Conservation (phyloP, 2,888 invertebrate genomes). For the Dioctria linearis region DNA sequence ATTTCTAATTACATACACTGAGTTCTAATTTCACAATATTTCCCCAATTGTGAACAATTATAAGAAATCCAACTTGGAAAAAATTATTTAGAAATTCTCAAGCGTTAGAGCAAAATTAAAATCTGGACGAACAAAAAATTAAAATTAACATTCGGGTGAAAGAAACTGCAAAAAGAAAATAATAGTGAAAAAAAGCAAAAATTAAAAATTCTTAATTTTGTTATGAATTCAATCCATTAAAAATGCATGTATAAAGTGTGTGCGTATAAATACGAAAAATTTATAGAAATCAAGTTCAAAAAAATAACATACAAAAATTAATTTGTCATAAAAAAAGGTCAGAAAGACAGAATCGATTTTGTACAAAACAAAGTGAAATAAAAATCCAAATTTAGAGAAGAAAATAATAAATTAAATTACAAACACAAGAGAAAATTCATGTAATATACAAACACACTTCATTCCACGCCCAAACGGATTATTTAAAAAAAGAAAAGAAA, state of each 20-base stretch:
- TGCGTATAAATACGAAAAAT: slow-evolving; percentile 39
- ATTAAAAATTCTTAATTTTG: slow-evolving; percentile 42
- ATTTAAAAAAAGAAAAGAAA: slow-evolving; percentile 33
- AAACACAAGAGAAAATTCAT: slow-evolving; percentile 3
- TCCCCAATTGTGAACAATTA: no score
- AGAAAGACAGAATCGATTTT: slow-evolving; percentile 26
- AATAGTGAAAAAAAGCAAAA: slow-evolving; percentile 17
- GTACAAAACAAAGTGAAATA: slow-evolving; percentile 20
- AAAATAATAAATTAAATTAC: slow-evolving; percentile 8
- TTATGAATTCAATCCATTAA: slow-evolving; percentile 32
- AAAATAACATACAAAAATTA: not conserved
- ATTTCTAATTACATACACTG: no score
- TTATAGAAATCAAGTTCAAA: slow-evolving; percentile 19
- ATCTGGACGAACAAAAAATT: slow-evolving; percentile 29
- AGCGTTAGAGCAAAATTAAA: slow-evolving; percentile 33
- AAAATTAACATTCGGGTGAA: slow-evolving; percentile 44
- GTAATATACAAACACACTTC: slow-evolving; percentile 41
- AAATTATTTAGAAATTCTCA: slow-evolving; percentile 5
- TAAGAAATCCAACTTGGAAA: not conserved
- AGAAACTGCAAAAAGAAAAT: slow-evolving; percentile 24
- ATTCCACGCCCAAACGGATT: not conserved
- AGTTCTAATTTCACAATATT: no score
- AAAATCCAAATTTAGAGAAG: slow-evolving; percentile 7
- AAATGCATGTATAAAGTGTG: slow-evolving; percentile 21
- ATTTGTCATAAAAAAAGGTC: slow-evolving; percentile 4